A percentile compares a stretch with the other conserved stretches of the same genome.
These are phyloP conservation scores for Timandra comae DNA, from an alignment of 2,888 invertebrate species.

Conservation along the genomic window DNA sequence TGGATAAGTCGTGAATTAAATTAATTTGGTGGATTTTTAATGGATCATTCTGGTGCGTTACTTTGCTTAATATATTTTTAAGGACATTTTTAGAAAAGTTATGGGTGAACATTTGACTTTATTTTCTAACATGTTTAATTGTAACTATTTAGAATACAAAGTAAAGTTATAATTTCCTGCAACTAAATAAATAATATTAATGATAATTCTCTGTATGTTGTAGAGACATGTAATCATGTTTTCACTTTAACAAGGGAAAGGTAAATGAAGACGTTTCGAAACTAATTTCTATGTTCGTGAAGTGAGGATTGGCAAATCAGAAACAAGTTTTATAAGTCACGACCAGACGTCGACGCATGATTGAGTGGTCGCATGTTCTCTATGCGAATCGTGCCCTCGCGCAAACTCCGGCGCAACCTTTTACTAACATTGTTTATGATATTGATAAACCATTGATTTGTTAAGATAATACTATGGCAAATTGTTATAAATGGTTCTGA, in stretches of 20 bases:
- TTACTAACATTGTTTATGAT: constrained; percentile 15
- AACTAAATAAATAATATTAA: too few species aligned
- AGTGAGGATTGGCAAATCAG: constrained; percentile 19
- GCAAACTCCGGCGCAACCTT: constrained; percentile 16
- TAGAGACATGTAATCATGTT: too few species aligned
- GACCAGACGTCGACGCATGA: constrained; percentile 28
- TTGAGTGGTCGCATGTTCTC: constrained; percentile 36
- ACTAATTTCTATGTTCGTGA: constrained; percentile 9
- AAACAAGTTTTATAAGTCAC: constrained; percentile 25
- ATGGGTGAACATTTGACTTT: too few species aligned
- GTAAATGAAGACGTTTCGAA: constrained; percentile 6
- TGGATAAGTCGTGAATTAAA: constrained; percentile 65
- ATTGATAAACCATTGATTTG: constrained; percentile 6
- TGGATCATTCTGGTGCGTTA: constrained; percentile 21
- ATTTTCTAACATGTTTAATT: too few species aligned
- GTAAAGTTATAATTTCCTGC: too few species aligned
- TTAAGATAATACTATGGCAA: neutral
- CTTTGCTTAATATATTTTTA: constrained; percentile 1
- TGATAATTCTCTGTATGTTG: too few species aligned
- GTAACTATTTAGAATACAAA: too few species aligned
- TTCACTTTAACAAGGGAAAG: constrained; percentile 1
- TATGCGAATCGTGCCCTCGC: constrained; percentile 23
- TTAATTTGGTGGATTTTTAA: constrained; percentile 59
- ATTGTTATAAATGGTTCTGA: constrained; percentile 2
- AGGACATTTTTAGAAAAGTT: too few species aligned